Conservation (phyloP, 2,888 invertebrate genomes). For the Nephrocerus scutellatus region DNA sequence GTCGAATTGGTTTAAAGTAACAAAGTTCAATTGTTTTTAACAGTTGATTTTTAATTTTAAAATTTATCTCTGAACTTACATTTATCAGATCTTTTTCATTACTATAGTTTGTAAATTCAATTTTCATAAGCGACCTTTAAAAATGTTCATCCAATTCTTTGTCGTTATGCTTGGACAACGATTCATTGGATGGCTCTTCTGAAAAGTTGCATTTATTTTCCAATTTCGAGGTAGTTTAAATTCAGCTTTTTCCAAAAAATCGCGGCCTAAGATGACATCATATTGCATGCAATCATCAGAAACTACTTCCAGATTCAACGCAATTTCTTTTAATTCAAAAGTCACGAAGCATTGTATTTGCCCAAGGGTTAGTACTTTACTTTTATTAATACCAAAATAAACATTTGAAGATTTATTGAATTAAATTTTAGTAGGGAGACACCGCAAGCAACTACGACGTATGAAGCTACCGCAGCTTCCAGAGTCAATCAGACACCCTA, state of each 20-base stretch:
- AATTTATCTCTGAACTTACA: too few relatives aligned
- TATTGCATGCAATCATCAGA: background rate
- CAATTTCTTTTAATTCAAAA: background rate
- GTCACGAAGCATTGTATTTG: background rate
- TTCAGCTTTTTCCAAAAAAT: background rate
- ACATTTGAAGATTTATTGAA: background rate
- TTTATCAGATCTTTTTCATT: too few relatives aligned
- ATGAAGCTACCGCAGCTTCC: too few relatives aligned
- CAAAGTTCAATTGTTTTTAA: too few relatives aligned
- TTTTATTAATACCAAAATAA: background rate
- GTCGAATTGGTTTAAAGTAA: too few relatives aligned
- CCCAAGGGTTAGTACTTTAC: background rate
- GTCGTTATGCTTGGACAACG: too few relatives aligned
- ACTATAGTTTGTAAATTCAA: too few relatives aligned
- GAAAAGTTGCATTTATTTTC: background rate
- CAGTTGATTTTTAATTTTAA: too few relatives aligned
- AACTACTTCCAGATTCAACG: background rate
- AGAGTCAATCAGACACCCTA: background rate
- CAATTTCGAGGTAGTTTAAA: background rate
- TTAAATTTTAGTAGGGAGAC: background rate
- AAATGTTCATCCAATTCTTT: too few relatives aligned
- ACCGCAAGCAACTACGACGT: too few relatives aligned
- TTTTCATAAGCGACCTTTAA: too few relatives aligned
- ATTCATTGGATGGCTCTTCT: too few relatives aligned
- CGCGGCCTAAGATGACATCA: background rate